phyloP scores from a whole-genome alignment of 2,113 vertebrate species.

The Dipodomys stephensi region DNA sequence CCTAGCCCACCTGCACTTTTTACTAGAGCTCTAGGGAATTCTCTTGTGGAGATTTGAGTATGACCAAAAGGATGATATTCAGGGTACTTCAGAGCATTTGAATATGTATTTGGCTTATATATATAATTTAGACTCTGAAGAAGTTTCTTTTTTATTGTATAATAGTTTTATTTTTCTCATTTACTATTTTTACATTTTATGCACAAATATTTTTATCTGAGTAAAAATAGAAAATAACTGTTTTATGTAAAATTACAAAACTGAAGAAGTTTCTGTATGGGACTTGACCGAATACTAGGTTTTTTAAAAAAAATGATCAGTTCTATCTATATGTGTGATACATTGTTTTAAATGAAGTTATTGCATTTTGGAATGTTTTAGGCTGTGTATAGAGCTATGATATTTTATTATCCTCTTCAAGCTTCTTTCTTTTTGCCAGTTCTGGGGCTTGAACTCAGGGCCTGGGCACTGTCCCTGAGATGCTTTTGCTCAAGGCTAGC shows the following conservation, averaged over 20 bases:
- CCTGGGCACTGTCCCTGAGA: too few relatives aligned
- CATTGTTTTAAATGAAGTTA: constrained; percentile 18
- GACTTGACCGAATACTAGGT: neutral
- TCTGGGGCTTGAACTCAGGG: too few relatives aligned
- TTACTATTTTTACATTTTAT: constrained; percentile 90
- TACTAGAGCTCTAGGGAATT: neutral
- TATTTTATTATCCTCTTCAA: constrained; percentile 17
- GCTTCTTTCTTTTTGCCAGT: constrained; percentile 28
- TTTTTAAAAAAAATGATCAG: neutral
- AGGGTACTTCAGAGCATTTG: too few relatives aligned
- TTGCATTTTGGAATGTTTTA: constrained; percentile 24
- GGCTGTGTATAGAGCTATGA: neutral
- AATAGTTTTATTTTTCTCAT: constrained; percentile 88
- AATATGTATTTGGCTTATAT: constrained; percentile 37
- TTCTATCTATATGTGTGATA: neutral
- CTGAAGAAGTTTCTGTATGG: neutral
- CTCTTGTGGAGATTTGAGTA: neutral
- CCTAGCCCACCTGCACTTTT: constrained; percentile 3
- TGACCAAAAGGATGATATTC: neutral
- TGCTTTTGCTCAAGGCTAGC: too few relatives aligned
- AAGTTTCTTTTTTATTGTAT: constrained; percentile 65
- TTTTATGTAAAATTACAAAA: constrained; percentile 89
- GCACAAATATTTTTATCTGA: constrained; percentile 89
- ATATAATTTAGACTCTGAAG: neutral
- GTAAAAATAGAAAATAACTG: constrained; percentile 90